phyloP scores from a whole-genome alignment of 2,113 vertebrate species.

The Rhinopithecus roxellana region DNA sequence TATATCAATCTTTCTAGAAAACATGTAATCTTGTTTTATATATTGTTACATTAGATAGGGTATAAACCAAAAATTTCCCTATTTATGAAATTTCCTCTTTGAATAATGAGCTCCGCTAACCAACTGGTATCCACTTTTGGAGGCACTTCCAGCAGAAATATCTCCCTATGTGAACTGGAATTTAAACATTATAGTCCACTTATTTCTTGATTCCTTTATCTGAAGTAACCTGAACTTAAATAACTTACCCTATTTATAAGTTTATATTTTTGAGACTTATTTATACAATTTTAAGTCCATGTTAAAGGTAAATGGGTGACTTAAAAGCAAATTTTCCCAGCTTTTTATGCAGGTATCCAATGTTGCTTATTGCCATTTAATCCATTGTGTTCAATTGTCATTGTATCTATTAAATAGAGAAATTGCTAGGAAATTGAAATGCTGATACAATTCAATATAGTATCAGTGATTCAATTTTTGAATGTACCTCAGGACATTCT shows the following conservation, averaged over 20 bases:
- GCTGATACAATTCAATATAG: not conserved
- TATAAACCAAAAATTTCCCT: not conserved
- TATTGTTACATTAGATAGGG: not conserved
- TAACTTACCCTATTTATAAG: not conserved
- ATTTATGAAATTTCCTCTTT: constrained; percentile 13
- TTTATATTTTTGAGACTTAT: not conserved
- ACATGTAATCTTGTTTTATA: constrained; percentile 2
- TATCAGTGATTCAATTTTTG: not conserved
- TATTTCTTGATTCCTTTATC: not conserved
- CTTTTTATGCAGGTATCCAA: not conserved
- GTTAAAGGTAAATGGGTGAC: not conserved
- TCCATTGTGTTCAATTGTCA: not conserved
- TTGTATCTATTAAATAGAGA: not conserved
- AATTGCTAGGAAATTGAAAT: not conserved
- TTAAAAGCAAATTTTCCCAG: not conserved
- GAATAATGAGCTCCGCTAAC: not conserved
- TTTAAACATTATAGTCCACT: not conserved
- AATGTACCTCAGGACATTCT: not conserved
- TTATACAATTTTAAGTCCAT: not conserved
- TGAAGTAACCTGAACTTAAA: not conserved
- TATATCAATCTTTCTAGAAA: not conserved
- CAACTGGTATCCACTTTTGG: not conserved
- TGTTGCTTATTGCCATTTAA: not conserved
- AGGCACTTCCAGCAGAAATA: not conserved
- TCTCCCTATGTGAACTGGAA: not conserved